phyloP scores from a whole-genome alignment of 1,140 invertebrate species.

The Schlechtendalia chinensis region DNA sequence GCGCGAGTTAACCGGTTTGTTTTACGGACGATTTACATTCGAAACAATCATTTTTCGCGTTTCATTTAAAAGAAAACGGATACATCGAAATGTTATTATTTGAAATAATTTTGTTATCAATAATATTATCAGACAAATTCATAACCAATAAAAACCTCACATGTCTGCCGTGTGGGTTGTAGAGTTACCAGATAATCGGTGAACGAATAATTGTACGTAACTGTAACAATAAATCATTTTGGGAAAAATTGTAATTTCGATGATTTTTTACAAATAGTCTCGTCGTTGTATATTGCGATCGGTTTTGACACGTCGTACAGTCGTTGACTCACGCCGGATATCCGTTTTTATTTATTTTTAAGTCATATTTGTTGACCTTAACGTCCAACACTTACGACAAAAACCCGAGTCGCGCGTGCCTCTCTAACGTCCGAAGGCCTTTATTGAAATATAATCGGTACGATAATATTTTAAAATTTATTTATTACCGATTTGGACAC shows the following conservation, averaged over 20 bases:
- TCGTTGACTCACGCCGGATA: too few species aligned
- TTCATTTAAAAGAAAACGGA: too few species aligned
- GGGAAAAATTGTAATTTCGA: background rate
- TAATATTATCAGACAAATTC: background rate
- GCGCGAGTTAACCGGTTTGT: background rate
- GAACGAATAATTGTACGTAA: background rate
- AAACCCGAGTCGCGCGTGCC: too few species aligned
- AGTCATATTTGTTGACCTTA: too few species aligned
- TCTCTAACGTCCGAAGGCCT: too few species aligned
- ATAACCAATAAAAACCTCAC: background rate
- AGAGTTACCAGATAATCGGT: background rate
- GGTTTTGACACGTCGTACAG: too few species aligned
- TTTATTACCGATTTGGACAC: background rate
- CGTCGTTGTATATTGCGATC: too few species aligned
- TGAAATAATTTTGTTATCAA: slow-evolving; percentile 9
- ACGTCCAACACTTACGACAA: too few species aligned
- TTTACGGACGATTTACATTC: background rate
- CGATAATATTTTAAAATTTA: background rate
- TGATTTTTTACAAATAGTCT: too few species aligned
- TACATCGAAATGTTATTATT: background rate
- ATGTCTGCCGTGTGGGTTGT: background rate
- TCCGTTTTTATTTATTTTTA: too few species aligned
- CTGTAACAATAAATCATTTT: background rate
- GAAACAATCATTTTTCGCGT: too few species aligned
- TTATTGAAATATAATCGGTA: background rate